Evolutionary conservation across 2,797 vertebrate species (phyloP), one percentile per base, ranked within the genome.

Genomic region (Dermochelys coriacea): DNA sequence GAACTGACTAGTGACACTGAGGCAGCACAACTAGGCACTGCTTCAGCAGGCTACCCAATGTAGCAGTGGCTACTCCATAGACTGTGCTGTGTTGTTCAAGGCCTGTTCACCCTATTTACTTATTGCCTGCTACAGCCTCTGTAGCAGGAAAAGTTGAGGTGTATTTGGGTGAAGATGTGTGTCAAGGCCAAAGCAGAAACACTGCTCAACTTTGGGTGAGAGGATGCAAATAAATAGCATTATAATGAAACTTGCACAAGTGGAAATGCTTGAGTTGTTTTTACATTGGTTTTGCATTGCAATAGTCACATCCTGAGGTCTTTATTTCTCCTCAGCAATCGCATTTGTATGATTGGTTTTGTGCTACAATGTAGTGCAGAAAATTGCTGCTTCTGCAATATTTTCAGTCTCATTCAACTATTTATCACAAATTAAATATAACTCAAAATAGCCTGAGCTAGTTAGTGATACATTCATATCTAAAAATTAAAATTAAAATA

Each of bases 251-350:
- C 80, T 74, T 80, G n/a, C 3, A 0, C 10, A 49, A 57, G 12
- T 50, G 29, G 51, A 51, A 25, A 5, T 27, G 5, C 75, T 82
- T 0, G 0, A 18, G 5, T 52, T 89, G 19, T 25, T 15, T 27
- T 92, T 84, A 6, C 25, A 79, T 74, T 84, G 79, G 29, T 89
- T 78, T 31, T 86, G 23, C 81, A 11, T 75, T 54, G 47, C 14
- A 81, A 21, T 23, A n/a, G 37, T 86, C 57, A 64, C 15, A 88
- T 25, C 80, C 61, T 15, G 41, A 88, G 74, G 31, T n/a, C 49
- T 21, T 55, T 79, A 88, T 82, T 5, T 10, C 61, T 64, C 47
- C 12, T 27, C 80, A 79, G 61, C 86, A 81, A 51, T 47, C 5
- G 51, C 4, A 41, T 25, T 68, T 81, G 74, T 88, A 74, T 52